These are phyloP conservation scores for Luffia ferchaultella DNA, from an alignment of 2,888 invertebrate species.

Conservation along the genomic window DNA sequence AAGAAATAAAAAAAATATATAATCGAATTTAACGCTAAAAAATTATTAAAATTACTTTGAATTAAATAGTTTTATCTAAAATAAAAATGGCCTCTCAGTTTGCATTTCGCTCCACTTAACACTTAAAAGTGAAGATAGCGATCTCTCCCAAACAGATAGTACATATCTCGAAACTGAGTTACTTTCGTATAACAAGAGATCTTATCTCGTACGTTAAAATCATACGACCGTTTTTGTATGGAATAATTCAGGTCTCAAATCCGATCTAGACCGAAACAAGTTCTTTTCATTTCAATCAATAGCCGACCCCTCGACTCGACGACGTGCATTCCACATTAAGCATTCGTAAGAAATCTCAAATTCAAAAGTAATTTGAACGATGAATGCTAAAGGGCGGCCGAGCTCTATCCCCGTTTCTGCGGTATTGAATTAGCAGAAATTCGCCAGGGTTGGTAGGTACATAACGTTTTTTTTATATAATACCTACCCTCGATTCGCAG, in stretches of 20 bases:
- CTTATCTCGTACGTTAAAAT: no score
- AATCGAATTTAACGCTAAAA: no score
- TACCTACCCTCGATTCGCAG: not conserved
- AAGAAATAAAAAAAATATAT: no score
- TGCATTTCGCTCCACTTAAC: no score
- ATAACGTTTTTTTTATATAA: slow-evolving; percentile 35
- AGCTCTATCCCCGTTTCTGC: slow-evolving; percentile 54
- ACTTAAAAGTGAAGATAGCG: no score
- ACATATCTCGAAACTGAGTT: no score
- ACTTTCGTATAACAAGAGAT: no score
- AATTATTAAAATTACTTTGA: no score
- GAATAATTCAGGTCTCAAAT: not conserved
- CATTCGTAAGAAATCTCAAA: slow-evolving; percentile 57
- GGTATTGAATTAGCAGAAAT: slow-evolving; percentile 60
- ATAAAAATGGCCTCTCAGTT: no score
- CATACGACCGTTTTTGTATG: no score
- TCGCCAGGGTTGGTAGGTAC: slow-evolving; percentile 37
- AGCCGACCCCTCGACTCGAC: slow-evolving; percentile 30
- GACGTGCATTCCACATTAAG: slow-evolving; percentile 53
- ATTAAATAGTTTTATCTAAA: no score
- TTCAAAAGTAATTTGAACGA: slow-evolving; percentile 57
- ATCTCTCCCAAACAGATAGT: no score
- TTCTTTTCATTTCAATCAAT: not conserved
- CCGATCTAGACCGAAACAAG: not conserved
- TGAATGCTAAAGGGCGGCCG: slow-evolving; percentile 40